Evolutionary conservation across 2,888 invertebrate species (phyloP).

Genomic region (Drosophila meridionalis): DNA sequence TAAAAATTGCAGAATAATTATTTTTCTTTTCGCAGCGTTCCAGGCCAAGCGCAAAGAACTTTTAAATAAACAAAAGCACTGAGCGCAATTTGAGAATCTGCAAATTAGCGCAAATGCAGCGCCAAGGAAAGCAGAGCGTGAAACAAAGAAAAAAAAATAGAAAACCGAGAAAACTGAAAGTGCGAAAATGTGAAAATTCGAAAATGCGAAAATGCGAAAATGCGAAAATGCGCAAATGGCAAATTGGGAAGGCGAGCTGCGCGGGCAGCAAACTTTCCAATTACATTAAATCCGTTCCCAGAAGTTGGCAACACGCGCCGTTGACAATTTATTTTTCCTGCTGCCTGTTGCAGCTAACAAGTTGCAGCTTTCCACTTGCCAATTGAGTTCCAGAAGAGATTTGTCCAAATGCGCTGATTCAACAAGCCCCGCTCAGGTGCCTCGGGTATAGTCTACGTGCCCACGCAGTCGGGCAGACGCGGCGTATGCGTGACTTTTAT

Average conservation of each 20-base stretch:
- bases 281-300: slow-evolving; percentile 71
- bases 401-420: slow-evolving; percentile 63
- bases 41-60: slow-evolving; percentile 37
- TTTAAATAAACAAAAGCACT: slow-evolving; percentile 67
- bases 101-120: slow-evolving; percentile 73
- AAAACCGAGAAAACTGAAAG: slow-evolving; percentile 7
- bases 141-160: background rate
- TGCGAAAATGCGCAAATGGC: background rate
- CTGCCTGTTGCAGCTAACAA: slow-evolving; percentile 35
- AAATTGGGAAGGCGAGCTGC: slow-evolving; percentile 17
- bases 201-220: slow-evolving; percentile 26
- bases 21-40: slow-evolving; percentile 67
- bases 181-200: slow-evolving; percentile 30
- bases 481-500: slow-evolving; percentile 56
- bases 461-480: slow-evolving; percentile 4
- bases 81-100: slow-evolving; percentile 71
- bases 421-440: slow-evolving; percentile 54
- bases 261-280: slow-evolving; percentile 70
- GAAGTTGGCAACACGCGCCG: slow-evolving; percentile 65
- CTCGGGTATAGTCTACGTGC: slow-evolving; percentile 50
- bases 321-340: slow-evolving; percentile 69
- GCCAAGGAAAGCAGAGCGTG: slow-evolving; percentile 19
- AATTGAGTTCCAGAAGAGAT: slow-evolving; percentile 57
- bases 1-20: slow-evolving; percentile 81
- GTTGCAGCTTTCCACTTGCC: slow-evolving; percentile 12